A percentile compares a stretch with the other conserved stretches of the same genome.
Conservation (phyloP, 2,888 invertebrate genomes). For the Sericinus montela region DNA sequence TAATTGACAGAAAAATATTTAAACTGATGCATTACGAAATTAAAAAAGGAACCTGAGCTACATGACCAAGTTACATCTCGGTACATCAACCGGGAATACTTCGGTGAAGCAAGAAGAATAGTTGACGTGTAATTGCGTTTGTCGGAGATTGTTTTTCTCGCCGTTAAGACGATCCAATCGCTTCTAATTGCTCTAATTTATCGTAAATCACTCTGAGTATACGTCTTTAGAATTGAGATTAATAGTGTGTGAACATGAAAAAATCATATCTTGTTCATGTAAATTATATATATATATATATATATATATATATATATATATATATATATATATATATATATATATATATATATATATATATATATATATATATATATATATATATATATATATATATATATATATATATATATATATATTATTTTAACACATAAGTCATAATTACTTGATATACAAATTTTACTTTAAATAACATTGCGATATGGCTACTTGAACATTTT, state of each 20-base stretch:
- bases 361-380: too few relatives aligned
- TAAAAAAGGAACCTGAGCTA: slow-evolving; percentile 2
- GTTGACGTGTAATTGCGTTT: slow-evolving; percentile 16
- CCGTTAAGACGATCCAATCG: neutral
- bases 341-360: too few relatives aligned
- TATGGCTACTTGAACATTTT: too few relatives aligned
- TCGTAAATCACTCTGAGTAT: neutral
- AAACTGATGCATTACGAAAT: neutral
- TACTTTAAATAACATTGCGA: too few relatives aligned
- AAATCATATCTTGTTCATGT: too few relatives aligned
- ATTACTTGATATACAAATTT: too few relatives aligned
- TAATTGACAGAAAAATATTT: slow-evolving; percentile 8
- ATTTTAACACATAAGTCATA: too few relatives aligned
- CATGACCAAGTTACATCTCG: slow-evolving; percentile 7
- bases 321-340: too few relatives aligned
- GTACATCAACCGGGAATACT: slow-evolving; percentile 5
- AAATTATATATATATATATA: too few relatives aligned
- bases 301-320: too few relatives aligned
- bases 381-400: too few relatives aligned
- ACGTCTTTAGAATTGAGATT: slow-evolving; percentile 1
- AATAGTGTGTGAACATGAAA: neutral
- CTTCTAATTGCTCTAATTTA: slow-evolving; percentile 6
- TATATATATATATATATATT: too few relatives aligned
- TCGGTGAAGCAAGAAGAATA: slow-evolving; percentile 4
- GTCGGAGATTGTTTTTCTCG: slow-evolving; percentile 6